These are phyloP conservation scores for Scleropages formosus DNA, from an alignment of 2,797 vertebrate species.

Conservation along the genomic window DNA sequence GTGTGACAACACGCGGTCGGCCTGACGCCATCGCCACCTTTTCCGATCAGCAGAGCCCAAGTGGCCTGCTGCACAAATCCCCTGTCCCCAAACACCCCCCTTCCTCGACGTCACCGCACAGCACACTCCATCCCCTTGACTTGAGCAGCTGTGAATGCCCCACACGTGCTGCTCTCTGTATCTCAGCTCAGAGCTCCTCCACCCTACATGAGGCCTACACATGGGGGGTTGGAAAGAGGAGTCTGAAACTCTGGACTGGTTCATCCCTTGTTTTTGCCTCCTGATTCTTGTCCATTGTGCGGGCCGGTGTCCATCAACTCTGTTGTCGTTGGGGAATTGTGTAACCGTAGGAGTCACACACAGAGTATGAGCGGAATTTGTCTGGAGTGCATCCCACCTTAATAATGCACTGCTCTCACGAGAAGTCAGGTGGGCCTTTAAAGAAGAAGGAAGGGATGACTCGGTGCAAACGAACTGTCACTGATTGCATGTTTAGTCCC, in stretches of 20 bases:
- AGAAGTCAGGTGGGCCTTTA: neutral
- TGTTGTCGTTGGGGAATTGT: neutral
- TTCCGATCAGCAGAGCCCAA: neutral
- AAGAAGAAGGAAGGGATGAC: no score
- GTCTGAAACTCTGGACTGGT: conserved; percentile 69
- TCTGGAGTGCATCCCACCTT: neutral
- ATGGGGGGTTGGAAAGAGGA: conserved; percentile 44
- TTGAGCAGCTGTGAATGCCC: conserved; percentile 30
- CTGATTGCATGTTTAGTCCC: neutral
- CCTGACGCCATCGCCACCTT: no score
- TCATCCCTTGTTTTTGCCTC: conserved; percentile 66
- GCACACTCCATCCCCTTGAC: conserved; percentile 31
- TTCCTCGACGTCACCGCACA: neutral
- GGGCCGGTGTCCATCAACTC: neutral
- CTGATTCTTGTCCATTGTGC: conserved; percentile 51
- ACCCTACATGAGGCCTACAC: neutral
- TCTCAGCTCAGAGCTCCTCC: neutral
- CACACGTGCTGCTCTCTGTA: neutral
- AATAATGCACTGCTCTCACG: neutral
- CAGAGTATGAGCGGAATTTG: neutral
- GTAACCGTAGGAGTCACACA: neutral
- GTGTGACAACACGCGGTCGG: no score
- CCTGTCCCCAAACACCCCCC: neutral
- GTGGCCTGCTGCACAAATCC: no score
- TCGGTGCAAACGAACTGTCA: neutral